Evolutionary conservation across 1,140 invertebrate species (phyloP).

Genomic region (Drosophila pseudoananassae): DNA sequence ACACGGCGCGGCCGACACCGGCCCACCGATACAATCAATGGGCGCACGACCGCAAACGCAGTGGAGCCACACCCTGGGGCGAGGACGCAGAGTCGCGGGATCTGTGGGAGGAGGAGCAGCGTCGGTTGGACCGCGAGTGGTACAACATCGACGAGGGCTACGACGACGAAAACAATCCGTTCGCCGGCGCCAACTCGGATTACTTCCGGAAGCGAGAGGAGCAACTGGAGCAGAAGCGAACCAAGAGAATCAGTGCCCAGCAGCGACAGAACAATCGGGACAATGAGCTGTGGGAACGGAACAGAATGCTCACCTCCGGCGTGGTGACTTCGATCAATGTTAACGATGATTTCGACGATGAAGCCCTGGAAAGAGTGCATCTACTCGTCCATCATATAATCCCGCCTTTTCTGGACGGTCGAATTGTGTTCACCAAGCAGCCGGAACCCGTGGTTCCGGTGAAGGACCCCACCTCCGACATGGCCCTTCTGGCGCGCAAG

Average conservation of each 20-base stretch:
- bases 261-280: slow-evolving; percentile 98
- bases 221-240: slow-evolving; percentile 94
- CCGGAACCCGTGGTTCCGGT: slow-evolving; percentile 96
- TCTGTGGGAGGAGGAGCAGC: slow-evolving; percentile 97
- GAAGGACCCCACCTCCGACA: slow-evolving; percentile 98
- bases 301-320: slow-evolving; percentile 98
- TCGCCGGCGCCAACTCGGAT: slow-evolving; percentile 94
- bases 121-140: slow-evolving; percentile 97
- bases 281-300: slow-evolving; percentile 99
- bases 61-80: slow-evolving; percentile 87
- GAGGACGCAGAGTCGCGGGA: slow-evolving; percentile 89
- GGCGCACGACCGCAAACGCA: slow-evolving; percentile 88
- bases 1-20: slow-evolving; percentile 91
- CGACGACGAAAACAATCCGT: slow-evolving; percentile 97
- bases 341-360: slow-evolving; percentile 97
- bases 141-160: slow-evolving; percentile 97
- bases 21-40: slow-evolving; percentile 91
- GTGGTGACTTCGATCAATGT: slow-evolving; percentile 95
- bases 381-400: slow-evolving; percentile 99
- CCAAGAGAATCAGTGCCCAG: slow-evolving; percentile 96
- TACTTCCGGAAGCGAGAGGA: slow-evolving; percentile 95
- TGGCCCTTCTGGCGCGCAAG: slow-evolving; percentile 98
- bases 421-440: slow-evolving; percentile 99
- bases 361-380: slow-evolving; percentile 96
- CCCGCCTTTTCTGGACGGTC: slow-evolving; percentile 98